Conservation (phyloP, 2,888 invertebrate species). For the Dorcus hopei region DNA sequence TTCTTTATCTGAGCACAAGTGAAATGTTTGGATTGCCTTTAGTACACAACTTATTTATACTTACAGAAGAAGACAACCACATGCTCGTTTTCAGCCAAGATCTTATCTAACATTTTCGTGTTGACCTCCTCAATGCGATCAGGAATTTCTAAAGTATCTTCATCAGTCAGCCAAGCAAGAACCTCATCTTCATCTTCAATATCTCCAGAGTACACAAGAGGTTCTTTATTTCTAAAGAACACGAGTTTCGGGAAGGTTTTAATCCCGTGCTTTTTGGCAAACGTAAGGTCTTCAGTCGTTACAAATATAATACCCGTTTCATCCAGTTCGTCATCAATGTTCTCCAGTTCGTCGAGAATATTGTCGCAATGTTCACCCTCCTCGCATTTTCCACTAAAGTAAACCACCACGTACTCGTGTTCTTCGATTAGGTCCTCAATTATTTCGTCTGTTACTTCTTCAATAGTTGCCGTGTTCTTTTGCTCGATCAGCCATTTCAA, state of each 20-base stretch:
- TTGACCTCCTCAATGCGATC: constrained; percentile 93
- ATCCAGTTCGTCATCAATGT: constrained; percentile 90
- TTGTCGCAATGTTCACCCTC: constrained; percentile 84
- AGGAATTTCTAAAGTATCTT: constrained; percentile 85
- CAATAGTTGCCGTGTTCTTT: constrained; percentile 86
- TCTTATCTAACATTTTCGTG: constrained; percentile 84
- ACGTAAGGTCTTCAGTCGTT: constrained; percentile 78
- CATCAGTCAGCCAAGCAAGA: constrained; percentile 86
- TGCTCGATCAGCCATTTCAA: constrained; percentile 86
- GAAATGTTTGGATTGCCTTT: background rate
- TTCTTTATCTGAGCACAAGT: constrained; percentile 66
- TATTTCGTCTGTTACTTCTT: constrained; percentile 92
- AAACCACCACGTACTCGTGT: constrained; percentile 91
- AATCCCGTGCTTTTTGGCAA: constrained; percentile 83
- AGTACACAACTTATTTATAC: constrained; percentile 41
- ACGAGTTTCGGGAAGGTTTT: constrained; percentile 82
- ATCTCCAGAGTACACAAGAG: constrained; percentile 77
- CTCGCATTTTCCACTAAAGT: constrained; percentile 87
- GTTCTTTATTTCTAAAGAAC: constrained; percentile 90
- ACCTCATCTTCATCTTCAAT: constrained; percentile 90
- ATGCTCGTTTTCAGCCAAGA: constrained; percentile 81
- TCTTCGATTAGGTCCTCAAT: constrained; percentile 80
- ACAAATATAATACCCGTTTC: constrained; percentile 92
- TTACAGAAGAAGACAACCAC: constrained; percentile 92
- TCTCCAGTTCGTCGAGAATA: constrained; percentile 81